Evolutionary conservation across 1,140 invertebrate species (phyloP).

Genomic region (Drosophila santomea): DNA sequence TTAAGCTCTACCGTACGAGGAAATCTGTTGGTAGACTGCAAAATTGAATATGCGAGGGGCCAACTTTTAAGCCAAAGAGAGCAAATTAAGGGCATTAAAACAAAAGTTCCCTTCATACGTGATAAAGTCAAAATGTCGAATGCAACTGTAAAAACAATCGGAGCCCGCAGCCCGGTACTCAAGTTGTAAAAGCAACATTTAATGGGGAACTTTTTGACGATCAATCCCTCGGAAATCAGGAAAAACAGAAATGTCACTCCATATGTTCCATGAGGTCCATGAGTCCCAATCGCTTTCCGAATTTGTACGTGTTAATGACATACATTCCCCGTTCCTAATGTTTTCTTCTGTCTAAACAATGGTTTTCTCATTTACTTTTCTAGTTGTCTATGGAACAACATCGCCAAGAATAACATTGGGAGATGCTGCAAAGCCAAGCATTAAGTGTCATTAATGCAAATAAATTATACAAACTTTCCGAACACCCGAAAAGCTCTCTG

Average conservation of each 20-base stretch:
- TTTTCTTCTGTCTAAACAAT: constrained; percentile 60
- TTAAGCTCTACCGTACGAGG: constrained; percentile 42
- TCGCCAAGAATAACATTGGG: constrained; percentile 15
- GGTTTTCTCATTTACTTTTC: constrained; percentile 58
- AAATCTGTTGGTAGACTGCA: constrained; percentile 41
- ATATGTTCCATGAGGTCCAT: constrained; percentile 17
- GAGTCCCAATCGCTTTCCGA: not conserved
- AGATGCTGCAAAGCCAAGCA: constrained; percentile 41
- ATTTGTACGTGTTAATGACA: constrained; percentile 47
- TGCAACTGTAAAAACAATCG: constrained; percentile 60
- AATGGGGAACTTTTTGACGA: constrained; percentile 32
- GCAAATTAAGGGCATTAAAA: constrained; percentile 58
- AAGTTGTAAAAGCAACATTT: constrained; percentile 58
- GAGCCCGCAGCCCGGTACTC: not conserved
- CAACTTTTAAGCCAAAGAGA: constrained; percentile 52
- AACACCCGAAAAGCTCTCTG: constrained; percentile 24
- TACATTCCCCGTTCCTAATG: constrained; percentile 33
- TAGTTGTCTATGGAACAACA: constrained; percentile 32
- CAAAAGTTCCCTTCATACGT: constrained; percentile 45
- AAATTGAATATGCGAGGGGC: constrained; percentile 50
- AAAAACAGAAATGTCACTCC: constrained; percentile 36
- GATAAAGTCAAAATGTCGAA: constrained; percentile 49
- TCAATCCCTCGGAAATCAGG: constrained; percentile 30
- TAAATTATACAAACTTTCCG: constrained; percentile 56
- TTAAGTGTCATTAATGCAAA: constrained; percentile 79